Evolutionary conservation across 2,113 vertebrate species (phyloP).

Genomic region (Excalfactoria chinensis): DNA sequence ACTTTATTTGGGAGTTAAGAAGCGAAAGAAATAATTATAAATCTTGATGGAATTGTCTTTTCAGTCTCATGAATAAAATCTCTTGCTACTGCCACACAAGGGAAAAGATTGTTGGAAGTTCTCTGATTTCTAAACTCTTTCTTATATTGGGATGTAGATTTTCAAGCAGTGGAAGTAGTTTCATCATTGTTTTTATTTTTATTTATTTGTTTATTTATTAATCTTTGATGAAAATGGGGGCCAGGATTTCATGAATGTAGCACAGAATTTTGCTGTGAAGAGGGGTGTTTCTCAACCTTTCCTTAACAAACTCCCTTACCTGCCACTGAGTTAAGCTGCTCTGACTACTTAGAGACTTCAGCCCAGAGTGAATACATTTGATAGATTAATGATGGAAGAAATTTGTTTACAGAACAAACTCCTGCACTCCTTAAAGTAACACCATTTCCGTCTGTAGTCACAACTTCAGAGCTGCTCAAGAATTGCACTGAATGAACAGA

Average conservation of each 20-base stretch:
- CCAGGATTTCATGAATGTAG: not conserved
- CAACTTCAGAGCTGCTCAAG: not conserved
- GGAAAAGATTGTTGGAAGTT: not conserved
- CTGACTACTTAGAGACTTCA: not conserved
- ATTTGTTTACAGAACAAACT: not conserved
- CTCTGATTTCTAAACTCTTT: not conserved
- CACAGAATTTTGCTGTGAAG: not conserved
- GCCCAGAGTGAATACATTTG: not conserved
- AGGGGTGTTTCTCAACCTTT: not conserved
- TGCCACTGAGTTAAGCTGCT: not conserved
- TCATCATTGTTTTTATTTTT: not conserved
- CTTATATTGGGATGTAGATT: not conserved
- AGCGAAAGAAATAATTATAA: slow-evolving; percentile 13
- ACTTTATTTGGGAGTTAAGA: not conserved
- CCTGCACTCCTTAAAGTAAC: not conserved
- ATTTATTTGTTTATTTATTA: not conserved
- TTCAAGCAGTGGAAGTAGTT: not conserved
- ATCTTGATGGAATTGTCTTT: slow-evolving; percentile 4
- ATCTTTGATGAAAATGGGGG: rapidly evolving
- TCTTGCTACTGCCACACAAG: not conserved
- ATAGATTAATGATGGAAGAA: not conserved
- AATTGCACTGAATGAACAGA: not conserved
- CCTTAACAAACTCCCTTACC: not conserved
- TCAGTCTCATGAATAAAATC: not conserved
- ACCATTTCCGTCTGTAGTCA: not conserved